phyloP scores from a whole-genome alignment of 2,113 vertebrate genomes.

The Stegastes partitus region DNA sequence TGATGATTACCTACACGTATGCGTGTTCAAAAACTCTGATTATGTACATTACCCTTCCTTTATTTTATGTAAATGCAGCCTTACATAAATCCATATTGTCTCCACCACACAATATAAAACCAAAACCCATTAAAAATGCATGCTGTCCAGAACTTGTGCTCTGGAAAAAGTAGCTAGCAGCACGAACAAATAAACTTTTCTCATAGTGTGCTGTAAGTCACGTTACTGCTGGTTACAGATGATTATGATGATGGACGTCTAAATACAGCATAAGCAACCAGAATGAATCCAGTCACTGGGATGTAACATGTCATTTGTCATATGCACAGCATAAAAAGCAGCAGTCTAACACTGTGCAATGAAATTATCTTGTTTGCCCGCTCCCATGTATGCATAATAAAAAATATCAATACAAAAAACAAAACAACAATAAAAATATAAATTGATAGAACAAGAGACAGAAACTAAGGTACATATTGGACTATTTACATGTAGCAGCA shows the following conservation, averaged over 20 bases:
- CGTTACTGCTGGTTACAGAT: background rate
- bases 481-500: too few species aligned
- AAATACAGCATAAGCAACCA: background rate
- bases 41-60: background rate
- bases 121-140: too few species aligned
- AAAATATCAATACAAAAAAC: background rate
- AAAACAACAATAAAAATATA: background rate
- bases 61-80: background rate
- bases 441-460: too few species aligned
- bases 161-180: background rate
- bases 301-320: too few species aligned
- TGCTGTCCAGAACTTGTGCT: background rate
- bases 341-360: too few species aligned
- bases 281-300: background rate
- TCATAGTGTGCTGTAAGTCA: background rate
- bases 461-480: too few species aligned
- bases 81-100: background rate
- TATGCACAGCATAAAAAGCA: too few species aligned
- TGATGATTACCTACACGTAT: background rate
- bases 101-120: background rate
- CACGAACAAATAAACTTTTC: conserved; percentile 4
- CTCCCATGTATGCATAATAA: too few species aligned
- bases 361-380: too few species aligned
- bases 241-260: background rate
- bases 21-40: background rate